These are phyloP conservation scores for Cephus pulcher DNA, from an alignment of 2,888 invertebrate species.

Conservation along the genomic window DNA sequence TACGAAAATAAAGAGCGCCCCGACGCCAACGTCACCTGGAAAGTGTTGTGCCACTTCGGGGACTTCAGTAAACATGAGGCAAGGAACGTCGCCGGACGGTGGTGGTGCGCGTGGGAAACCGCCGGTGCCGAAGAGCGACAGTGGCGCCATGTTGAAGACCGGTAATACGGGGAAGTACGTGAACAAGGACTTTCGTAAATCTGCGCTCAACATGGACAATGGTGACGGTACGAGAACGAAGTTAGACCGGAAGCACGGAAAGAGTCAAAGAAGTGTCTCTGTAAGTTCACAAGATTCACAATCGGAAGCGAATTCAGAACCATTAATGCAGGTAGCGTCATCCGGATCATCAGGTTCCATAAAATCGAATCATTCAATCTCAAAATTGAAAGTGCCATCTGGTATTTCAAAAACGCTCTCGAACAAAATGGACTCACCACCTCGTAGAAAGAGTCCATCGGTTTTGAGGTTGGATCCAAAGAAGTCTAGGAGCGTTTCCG, in stretches of 20 bases:
- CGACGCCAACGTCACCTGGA: slow-evolving; percentile 29
- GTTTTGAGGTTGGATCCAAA: slow-evolving; percentile 23
- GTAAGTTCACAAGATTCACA: slow-evolving; percentile 65
- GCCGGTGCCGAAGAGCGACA: slow-evolving; percentile 67
- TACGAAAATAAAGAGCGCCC: slow-evolving; percentile 54
- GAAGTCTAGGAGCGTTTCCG: slow-evolving; percentile 38
- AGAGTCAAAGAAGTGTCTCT: slow-evolving; percentile 63
- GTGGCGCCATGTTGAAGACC: slow-evolving; percentile 56
- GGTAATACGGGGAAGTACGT: slow-evolving; percentile 63
- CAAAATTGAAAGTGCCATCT: slow-evolving; percentile 29
- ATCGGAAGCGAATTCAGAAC: slow-evolving; percentile 47
- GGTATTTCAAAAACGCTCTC: slow-evolving; percentile 17
- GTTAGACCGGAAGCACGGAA: slow-evolving; percentile 47
- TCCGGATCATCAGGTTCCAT: slow-evolving; percentile 37
- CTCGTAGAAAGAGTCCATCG: slow-evolving; percentile 14
- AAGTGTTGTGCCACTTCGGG: background rate
- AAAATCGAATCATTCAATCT: slow-evolving; percentile 24
- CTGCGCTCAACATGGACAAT: slow-evolving; percentile 75
- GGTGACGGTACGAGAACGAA: slow-evolving; percentile 54
- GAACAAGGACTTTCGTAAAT: slow-evolving; percentile 82
- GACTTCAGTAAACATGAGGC: slow-evolving; percentile 47
- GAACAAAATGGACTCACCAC: background rate
- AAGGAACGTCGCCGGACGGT: slow-evolving; percentile 50
- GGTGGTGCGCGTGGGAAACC: slow-evolving; percentile 60
- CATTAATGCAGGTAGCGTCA: slow-evolving; percentile 28